Evolutionary conservation across 2,113 vertebrate genomes (phyloP), one percentile per base, ranked within the genome.

Genomic region (Phrynocephalus versicolor): DNA sequence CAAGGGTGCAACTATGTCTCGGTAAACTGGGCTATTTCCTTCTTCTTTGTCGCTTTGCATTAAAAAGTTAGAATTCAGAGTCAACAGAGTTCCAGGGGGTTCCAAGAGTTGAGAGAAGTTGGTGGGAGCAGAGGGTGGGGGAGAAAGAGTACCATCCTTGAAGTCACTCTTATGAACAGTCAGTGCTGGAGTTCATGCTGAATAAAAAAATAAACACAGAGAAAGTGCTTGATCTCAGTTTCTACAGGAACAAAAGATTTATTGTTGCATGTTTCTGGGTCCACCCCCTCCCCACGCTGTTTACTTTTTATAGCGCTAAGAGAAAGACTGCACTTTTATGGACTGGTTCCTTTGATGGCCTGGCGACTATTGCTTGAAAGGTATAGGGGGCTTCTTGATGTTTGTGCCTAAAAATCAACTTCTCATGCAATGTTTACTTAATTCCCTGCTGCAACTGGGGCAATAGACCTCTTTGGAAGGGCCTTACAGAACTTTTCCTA

Each of bases 301-400:
- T 88, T 88, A 85, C 84, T 92, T 92, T 94, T 92, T 89, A 91
- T 89, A 86, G 67, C 65, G 87, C 82, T 90, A 75, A 91, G 30
- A 89, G 88, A 81, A 90, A 87, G 67, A 80, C 25, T 89, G 23
- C 69, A 69, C 64, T 84, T 90, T 82, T 64, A 84, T 88, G 75
- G 84, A 67, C 85, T 71, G 91, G 51, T 25, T 60, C 67, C 81
- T 90, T 87, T 91, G 88, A 90, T 85, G 93, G 80, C 88, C n/a
- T 33, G 88, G 21, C 84, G 71, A 88, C 81, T 12, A 1, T 86
- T 70, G 64, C 84, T 92, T 89, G 83, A 82, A 85, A 85, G 65
- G 85, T 89, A 93, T 86, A 92, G 86, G 58, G 75, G 88, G 45
- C 87, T 85, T 90, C 87, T 88, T 91, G 89, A 87, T 90, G 77